Percentiles rank a stretch among this genome's conserved stretches.
These are phyloP conservation scores for Coptotermes formosanus DNA, from an alignment of 1,140 invertebrate genomes.

Conservation along the genomic window DNA sequence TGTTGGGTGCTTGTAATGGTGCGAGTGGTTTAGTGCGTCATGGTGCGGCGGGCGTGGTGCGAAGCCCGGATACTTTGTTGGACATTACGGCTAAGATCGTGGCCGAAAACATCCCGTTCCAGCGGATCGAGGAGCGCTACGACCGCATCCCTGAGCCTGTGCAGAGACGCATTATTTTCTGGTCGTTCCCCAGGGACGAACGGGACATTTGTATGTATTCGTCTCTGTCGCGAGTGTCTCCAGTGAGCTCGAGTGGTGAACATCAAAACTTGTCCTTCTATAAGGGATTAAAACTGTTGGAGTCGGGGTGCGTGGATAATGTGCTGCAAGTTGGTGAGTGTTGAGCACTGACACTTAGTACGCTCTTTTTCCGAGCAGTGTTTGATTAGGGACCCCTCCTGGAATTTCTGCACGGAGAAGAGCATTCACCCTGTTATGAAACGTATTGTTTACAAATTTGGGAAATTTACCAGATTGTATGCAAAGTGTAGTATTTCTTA, in stretches of 20 bases:
- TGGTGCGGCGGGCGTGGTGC: neutral
- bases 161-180: conserved; percentile 81
- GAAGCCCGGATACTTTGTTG: conserved; percentile 63
- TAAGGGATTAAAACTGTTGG: conserved; percentile 77
- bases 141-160: conserved; percentile 85
- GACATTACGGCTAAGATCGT: conserved; percentile 82
- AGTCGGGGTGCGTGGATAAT: conserved; percentile 74
- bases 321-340: conserved; percentile 88
- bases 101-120: conserved; percentile 80
- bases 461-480: no score
- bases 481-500: no score
- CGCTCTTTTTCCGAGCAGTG: neutral
- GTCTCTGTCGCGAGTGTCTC: conserved; percentile 62
- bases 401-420: no score
- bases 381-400: neutral
- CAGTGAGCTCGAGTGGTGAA: conserved; percentile 50
- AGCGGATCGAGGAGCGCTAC: conserved; percentile 81
- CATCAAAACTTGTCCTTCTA: conserved; percentile 80
- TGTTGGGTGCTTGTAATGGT: neutral
- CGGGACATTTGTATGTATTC: conserved; percentile 87
- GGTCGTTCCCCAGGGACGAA: conserved; percentile 85
- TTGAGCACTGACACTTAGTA: neutral
- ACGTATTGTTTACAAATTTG: no score
- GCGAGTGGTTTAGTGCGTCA: no score
- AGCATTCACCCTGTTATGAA: no score